Conservation (phyloP, 2,888 invertebrate species). For the Apodemia zela region DNA sequence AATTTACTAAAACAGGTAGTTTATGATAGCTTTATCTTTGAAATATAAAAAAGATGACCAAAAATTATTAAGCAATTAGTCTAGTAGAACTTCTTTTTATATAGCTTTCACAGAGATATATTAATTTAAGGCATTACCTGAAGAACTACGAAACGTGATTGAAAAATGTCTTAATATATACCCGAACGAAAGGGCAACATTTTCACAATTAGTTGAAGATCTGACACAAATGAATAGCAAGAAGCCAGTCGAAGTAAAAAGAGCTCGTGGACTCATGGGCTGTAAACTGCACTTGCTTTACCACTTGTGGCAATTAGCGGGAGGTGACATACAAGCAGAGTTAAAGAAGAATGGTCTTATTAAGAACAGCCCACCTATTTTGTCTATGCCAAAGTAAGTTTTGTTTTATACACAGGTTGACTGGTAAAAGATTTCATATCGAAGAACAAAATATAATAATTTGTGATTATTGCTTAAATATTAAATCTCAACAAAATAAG, state of each 20-base stretch:
- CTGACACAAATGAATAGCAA: constrained; percentile 53
- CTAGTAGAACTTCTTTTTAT: too few species aligned
- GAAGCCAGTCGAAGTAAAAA: constrained; percentile 64
- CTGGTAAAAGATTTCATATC: too few species aligned
- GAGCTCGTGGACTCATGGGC: constrained; percentile 65
- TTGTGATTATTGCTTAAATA: too few species aligned
- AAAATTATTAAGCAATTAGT: too few species aligned
- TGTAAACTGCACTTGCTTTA: constrained; percentile 90
- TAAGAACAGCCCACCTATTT: constrained; percentile 90
- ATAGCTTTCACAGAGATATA: background rate
- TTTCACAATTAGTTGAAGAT: constrained; percentile 79
- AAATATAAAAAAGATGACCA: too few species aligned
- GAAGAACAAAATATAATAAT: too few species aligned
- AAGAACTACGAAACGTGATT: constrained; percentile 81
- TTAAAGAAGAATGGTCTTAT: constrained; percentile 95
- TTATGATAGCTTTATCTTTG: too few species aligned
- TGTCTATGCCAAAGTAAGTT: constrained; percentile 87
- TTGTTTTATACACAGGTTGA: constrained; percentile 1
- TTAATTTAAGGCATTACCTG: constrained; percentile 76
- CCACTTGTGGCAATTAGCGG: constrained; percentile 97
- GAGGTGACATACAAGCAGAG: constrained; percentile 95
- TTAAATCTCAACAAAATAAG: too few species aligned
- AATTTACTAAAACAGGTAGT: too few species aligned
- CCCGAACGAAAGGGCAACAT: constrained; percentile 77
- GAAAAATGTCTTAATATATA: constrained; percentile 86